Base-by-base conservation (phyloP, 2,797 vertebrate genomes). In the Pantherophis alleghaniensis region DNA sequence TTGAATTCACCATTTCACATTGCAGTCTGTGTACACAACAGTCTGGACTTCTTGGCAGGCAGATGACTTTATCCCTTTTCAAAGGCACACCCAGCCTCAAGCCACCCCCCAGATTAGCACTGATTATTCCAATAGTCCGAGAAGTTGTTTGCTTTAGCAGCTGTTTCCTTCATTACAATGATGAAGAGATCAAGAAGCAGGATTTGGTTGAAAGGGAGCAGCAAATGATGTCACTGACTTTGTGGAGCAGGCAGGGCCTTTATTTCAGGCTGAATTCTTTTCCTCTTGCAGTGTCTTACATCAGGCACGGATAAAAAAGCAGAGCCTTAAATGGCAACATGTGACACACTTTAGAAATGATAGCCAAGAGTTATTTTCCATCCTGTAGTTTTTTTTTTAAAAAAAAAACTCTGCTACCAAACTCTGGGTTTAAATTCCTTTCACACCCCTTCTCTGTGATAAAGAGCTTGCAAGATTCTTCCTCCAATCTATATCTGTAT, bases 251-350 rank as follows among this genome's bases (percentile, higher is more conserved):
- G 4, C 93, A 92, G 88, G 69, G 60, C 20, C 87, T 94, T 94
- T 90, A 87, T 83, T 96, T 87, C 74, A 94, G 94, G 92, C 87
- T 95, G 74, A 59, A 66, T 91, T 92, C 2, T 59, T 90, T 90
- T 96, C 89, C 91, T 97, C 96, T 96, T 97, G 95, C 97, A 96
- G 86, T 0, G 28, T 94, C 96, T 97, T 97, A 96, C 96, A 96
- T 97, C 97, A 96, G 96, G 96, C 92, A 90, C 94, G 95, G 96
- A 96, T 95, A 95, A 96, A 92, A 96, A 94, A 93, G 95, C 18
- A 90, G 94, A 96, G 96, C 98, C 97, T 97, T 98, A 98, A 97
- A 98, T 98, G 97, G 97, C 94, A 97, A 97, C 95, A 47, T 94
- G 93, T 94, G 92, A 83, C 91, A 86, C 57, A 26, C 74, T 55